Base-by-base conservation (phyloP, 2,797 vertebrate genomes). In the Sebastes cheni region DNA sequence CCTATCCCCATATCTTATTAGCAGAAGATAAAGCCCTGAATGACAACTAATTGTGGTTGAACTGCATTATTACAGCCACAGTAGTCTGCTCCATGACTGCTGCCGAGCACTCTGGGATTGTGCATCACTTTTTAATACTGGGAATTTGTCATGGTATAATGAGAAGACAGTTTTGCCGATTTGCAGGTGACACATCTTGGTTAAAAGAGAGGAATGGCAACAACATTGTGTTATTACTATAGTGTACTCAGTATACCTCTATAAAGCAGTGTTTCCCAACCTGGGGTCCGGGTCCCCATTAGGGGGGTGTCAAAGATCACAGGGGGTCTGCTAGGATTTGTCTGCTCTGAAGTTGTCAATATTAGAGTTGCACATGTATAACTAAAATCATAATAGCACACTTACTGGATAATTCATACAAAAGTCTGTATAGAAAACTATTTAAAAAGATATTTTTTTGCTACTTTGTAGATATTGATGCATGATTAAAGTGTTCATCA, bases 1-100 rank as follows among this genome's bases (percentile, higher is more conserved):
- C 65, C 72, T 52, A 67, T 80, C 78, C 78, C 73, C 18, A 10
- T 54, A 30, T 73, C 84, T 82, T 62, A 86, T 75, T 77, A 34
- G 46, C 46, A 32, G 2, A 70, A 67, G 71, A 79, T 83, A 75
- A 80, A 87, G 71, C 69, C 64, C 34, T 3, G 65, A 77, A 72
- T 34, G 69, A 72, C 6, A 75, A 59, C 39, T 22, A 70, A 10
- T 61, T 36, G 46, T 60, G 22, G 64, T 36, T 60, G 27, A 74
- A 68, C 46, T 27, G 18, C 55, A 55, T 25, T 60, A 55, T 61
- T 27, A 29, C 20, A 65, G n/a, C 65, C 8, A 2, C 65, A 59
- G 39, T 18, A 10, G 6, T 27, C 34, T 12, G 54, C 34, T 79
- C 25, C 23, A 9, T 20, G 42, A 32, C 58, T 71, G 60, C 75